Evolutionary conservation across 2,113 vertebrate species (phyloP).

Genomic region (Tapirus terrestris): DNA sequence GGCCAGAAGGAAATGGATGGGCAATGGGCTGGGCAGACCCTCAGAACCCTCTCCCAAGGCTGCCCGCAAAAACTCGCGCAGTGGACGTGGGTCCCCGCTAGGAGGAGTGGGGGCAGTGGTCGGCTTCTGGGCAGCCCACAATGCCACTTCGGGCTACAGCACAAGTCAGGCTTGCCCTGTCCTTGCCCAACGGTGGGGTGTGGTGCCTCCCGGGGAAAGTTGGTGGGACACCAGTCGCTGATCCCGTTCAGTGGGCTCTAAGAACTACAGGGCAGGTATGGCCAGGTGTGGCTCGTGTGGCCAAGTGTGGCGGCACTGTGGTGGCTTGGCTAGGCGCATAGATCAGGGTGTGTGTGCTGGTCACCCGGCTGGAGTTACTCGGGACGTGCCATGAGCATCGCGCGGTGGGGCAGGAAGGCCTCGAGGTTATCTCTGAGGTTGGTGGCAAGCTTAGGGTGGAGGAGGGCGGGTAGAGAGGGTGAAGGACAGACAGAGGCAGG

Average conservation of each 20-base stretch:
- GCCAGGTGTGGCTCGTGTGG: neutral
- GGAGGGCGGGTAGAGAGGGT: no score
- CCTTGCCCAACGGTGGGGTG: neutral
- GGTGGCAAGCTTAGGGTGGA: neutral
- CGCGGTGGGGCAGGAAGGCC: neutral
- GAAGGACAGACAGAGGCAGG: neutral
- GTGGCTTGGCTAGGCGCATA: neutral
- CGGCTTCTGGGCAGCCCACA: neutral
- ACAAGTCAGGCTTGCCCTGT: neutral
- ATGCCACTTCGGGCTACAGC: neutral
- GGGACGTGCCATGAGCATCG: rapidly evolving
- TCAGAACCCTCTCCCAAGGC: neutral
- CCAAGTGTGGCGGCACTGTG: neutral
- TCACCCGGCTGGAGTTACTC: neutral
- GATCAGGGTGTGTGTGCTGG: neutral
- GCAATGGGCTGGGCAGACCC: neutral
- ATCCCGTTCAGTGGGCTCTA: neutral
- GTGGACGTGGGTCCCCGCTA: neutral
- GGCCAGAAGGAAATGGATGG: neutral
- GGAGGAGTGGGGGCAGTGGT: rapidly evolving
- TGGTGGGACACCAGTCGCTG: neutral
- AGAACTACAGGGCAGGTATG: neutral
- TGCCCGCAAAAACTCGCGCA: neutral
- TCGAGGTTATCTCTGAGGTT: neutral
- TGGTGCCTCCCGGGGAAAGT: neutral